Evolutionary conservation across 2,888 invertebrate genomes (phyloP).

Genomic region (Acleris emargana): DNA sequence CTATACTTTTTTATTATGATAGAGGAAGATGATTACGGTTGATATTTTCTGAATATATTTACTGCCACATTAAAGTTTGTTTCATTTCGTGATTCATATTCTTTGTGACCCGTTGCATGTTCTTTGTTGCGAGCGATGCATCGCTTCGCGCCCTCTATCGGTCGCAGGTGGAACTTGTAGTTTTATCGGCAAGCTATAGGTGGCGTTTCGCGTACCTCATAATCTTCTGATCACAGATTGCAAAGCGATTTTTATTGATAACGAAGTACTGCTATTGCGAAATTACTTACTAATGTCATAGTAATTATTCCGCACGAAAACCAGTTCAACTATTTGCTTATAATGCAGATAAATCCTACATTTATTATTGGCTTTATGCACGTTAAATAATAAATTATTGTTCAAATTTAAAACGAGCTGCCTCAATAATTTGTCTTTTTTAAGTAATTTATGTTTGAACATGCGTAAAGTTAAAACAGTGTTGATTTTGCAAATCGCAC

Average conservation of each 20-base stretch:
- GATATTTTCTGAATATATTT: conserved; percentile 84
- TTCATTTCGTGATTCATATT: conserved; percentile 52
- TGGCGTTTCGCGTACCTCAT: conserved; percentile 12
- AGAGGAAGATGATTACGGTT: conserved; percentile 73
- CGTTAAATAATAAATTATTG: no score
- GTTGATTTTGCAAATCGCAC: no score
- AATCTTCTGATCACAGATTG: conserved; percentile 7
- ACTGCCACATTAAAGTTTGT: conserved; percentile 70
- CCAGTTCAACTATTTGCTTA: no score
- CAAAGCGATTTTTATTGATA: conserved; percentile 18
- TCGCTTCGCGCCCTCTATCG: conserved; percentile 25
- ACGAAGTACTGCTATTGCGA: background rate
- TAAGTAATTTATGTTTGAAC: no score
- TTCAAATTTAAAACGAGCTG: no score
- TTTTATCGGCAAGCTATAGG: background rate
- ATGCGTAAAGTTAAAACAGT: no score
- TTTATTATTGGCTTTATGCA: no score
- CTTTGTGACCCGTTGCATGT: conserved; percentile 18
- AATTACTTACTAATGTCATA: background rate
- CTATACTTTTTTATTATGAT: conserved; percentile 73
- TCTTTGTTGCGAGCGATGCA: conserved; percentile 40
- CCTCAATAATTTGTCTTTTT: no score
- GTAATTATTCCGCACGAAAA: no score
- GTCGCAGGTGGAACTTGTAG: background rate
- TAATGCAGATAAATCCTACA: no score